Percentiles rank a stretch among this genome's conserved stretches.
Evolutionary conservation across 2,888 invertebrate species (phyloP).

Genomic region (Panzeria rudis): DNA sequence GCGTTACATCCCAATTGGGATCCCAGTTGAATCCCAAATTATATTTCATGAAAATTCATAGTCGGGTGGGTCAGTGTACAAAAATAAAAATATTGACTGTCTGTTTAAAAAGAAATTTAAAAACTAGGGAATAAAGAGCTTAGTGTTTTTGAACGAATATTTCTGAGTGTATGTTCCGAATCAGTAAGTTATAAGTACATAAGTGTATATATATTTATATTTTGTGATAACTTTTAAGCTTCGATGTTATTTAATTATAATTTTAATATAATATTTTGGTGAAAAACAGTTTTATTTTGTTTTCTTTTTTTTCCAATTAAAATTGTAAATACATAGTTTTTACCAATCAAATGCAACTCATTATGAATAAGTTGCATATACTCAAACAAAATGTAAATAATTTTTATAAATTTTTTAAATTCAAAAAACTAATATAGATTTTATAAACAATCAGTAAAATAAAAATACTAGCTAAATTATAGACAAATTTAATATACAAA

Average conservation of each 20-base stretch:
- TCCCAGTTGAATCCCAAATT: no score
- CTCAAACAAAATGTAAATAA: neutral
- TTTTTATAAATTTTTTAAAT: neutral
- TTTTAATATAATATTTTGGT: neutral
- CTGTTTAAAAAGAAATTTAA: no score
- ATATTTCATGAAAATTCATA: no score
- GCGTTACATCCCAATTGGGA: no score
- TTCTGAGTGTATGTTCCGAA: slow-evolving; percentile 17
- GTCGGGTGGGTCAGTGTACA: no score
- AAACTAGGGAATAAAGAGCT: neutral
- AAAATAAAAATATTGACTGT: no score
- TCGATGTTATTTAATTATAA: slow-evolving; percentile 18
- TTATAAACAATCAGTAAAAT: slow-evolving; percentile 28
- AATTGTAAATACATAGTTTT: neutral
- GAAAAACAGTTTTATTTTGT: neutral
- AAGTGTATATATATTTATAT: neutral
- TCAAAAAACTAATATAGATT: neutral
- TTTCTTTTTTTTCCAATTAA: neutral
- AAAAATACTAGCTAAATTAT: slow-evolving; percentile 14
- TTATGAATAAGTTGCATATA: neutral
- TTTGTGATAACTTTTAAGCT: slow-evolving; percentile 18
- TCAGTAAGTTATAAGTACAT: neutral
- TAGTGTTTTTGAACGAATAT: slow-evolving; percentile 7
- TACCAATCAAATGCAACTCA: neutral
- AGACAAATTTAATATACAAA: neutral